Evolutionary conservation across 2,888 invertebrate species (phyloP).

Genomic region (Eupelmus urozonus): DNA sequence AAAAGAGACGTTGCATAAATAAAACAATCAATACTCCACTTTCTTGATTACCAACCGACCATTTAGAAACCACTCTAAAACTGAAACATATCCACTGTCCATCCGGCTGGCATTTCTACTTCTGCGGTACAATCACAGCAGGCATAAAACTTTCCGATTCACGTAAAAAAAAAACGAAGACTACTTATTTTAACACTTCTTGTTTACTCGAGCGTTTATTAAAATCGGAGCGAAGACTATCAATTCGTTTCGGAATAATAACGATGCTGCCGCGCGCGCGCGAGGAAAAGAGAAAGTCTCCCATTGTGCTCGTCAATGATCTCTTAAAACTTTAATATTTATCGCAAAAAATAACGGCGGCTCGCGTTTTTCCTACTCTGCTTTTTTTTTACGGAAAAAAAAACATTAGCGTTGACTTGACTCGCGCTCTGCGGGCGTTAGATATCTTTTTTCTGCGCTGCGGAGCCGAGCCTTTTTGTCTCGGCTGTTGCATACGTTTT

Average conservation of each 20-base stretch:
- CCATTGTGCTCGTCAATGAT: conserved; percentile 28
- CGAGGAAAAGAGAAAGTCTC: conserved; percentile 51
- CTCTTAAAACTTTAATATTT: conserved; percentile 24
- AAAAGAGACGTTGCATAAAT: too few species aligned
- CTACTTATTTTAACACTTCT: conserved; percentile 14
- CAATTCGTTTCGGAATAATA: conserved; percentile 51
- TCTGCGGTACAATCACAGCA: neutral
- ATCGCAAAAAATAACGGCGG: neutral
- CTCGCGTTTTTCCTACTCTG: neutral
- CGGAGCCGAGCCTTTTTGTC: neutral
- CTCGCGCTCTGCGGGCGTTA: conserved; percentile 1
- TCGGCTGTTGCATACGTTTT: too few species aligned
- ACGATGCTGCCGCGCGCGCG: conserved; percentile 7
- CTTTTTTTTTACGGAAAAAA: too few species aligned
- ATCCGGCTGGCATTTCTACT: neutral
- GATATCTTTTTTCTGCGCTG: conserved; percentile 6
- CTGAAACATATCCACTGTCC: too few species aligned
- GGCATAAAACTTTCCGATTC: conserved; percentile 1
- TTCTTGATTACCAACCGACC: too few species aligned
- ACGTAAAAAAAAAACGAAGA: neutral
- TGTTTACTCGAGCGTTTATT: conserved; percentile 39
- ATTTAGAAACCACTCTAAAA: too few species aligned
- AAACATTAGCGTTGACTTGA: too few species aligned
- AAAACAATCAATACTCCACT: too few species aligned
- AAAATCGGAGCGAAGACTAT: conserved; percentile 34